phyloP scores from a whole-genome alignment of 2,113 vertebrate genomes.

The Serinus canaria region DNA sequence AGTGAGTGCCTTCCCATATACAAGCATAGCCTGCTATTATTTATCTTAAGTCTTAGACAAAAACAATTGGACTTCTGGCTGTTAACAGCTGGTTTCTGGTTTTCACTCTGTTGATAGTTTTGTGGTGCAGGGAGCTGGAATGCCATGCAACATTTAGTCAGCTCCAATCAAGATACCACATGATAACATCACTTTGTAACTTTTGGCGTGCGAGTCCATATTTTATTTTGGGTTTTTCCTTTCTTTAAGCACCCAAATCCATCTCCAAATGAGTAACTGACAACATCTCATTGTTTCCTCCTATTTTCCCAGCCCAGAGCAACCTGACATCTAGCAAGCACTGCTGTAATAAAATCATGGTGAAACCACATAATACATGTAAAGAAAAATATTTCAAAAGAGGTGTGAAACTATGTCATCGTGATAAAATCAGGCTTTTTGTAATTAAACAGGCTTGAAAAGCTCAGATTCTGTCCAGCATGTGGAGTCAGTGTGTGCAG shows the following conservation, averaged over 20 bases:
- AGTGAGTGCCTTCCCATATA: background rate
- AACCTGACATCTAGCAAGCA: background rate
- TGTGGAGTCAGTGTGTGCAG: background rate
- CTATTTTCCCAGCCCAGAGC: background rate
- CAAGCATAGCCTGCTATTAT: background rate
- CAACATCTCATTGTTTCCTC: background rate
- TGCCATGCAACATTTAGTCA: background rate
- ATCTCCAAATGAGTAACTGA: background rate
- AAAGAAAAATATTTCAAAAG: conserved; percentile 44
- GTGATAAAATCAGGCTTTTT: background rate
- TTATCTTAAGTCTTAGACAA: background rate
- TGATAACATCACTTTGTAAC: background rate
- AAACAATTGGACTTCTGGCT: background rate
- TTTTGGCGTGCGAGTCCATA: background rate
- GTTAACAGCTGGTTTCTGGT: background rate
- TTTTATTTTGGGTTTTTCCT: background rate
- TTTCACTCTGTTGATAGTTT: background rate
- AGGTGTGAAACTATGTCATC: conserved; percentile 20
- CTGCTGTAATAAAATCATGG: background rate
- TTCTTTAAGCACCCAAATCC: background rate
- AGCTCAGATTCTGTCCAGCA: background rate
- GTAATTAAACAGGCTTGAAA: background rate
- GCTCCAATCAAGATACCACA: background rate
- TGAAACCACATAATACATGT: background rate
- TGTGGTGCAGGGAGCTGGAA: background rate